Percentiles rank a stretch among this genome's conserved stretches.
Conservation (phyloP, 2,888 invertebrate species). For the Orthosia gothica region DNA sequence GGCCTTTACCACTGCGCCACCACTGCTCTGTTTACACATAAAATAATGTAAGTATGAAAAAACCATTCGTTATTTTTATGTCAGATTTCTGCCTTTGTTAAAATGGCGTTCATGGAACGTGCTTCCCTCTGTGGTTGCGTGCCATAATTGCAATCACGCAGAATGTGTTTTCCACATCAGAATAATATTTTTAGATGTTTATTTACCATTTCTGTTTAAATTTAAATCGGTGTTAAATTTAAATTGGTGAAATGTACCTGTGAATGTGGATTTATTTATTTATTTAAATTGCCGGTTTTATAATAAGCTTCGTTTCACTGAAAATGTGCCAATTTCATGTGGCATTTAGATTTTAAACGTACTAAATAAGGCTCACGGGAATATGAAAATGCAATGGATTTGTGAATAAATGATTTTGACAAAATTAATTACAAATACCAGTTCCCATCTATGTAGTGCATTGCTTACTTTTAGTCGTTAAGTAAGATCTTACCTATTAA, state of each 20-base stretch:
- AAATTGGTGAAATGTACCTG: conserved; percentile 20
- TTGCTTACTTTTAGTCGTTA: neutral
- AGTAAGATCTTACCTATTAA: neutral
- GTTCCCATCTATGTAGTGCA: neutral
- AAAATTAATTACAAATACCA: no score
- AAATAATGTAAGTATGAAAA: conserved; percentile 1
- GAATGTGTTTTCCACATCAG: conserved; percentile 26
- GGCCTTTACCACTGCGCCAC: no score
- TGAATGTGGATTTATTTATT: neutral
- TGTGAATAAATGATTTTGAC: no score
- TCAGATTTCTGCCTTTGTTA: conserved; percentile 16
- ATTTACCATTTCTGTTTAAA: conserved; percentile 16
- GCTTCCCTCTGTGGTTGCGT: conserved; percentile 23
- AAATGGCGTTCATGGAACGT: conserved; percentile 25
- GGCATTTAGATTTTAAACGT: no score
- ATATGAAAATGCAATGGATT: no score
- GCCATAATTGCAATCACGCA: conserved; percentile 31
- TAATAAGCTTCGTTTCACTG: conserved; percentile 21
- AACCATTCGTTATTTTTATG: conserved; percentile 18
- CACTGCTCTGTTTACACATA: neutral
- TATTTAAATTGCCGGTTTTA: neutral
- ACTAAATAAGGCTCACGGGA: no score
- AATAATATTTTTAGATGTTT: conserved; percentile 23
- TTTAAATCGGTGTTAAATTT: conserved; percentile 25
- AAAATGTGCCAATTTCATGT: no score